These are phyloP conservation scores for Calliphora vicina DNA, from an alignment of 1,140 invertebrate species.

Conservation along the genomic window DNA sequence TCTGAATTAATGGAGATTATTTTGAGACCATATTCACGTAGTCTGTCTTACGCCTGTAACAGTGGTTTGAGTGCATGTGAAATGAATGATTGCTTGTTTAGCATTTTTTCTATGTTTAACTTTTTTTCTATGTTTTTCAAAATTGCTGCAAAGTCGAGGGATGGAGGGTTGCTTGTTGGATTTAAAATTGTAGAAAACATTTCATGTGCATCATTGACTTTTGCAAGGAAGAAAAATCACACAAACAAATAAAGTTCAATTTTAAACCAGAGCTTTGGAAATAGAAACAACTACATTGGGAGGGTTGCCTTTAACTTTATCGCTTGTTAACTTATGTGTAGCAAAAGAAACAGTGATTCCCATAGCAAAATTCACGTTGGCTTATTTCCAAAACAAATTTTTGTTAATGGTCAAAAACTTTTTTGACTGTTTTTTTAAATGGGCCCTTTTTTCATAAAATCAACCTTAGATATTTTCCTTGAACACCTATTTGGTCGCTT, in stretches of 20 bases:
- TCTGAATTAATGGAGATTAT: slow-evolving; percentile 62
- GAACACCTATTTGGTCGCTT: too few species aligned
- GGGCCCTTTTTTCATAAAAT: too few species aligned
- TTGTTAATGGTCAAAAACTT: too few species aligned
- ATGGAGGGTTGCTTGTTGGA: slow-evolving; percentile 23
- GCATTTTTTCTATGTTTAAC: background rate
- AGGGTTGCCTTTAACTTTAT: slow-evolving; percentile 21
- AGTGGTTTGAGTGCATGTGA: background rate
- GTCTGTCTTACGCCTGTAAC: background rate
- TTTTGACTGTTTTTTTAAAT: too few species aligned
- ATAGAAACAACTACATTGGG: background rate
- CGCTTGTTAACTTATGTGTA: background rate
- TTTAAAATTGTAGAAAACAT: slow-evolving; percentile 44
- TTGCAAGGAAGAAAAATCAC: slow-evolving; percentile 38
- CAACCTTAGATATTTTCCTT: too few species aligned
- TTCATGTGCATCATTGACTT: slow-evolving; percentile 63
- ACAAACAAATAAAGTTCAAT: background rate
- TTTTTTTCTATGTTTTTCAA: background rate
- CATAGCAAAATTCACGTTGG: too few species aligned
- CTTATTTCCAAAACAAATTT: too few species aligned
- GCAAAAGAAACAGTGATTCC: background rate
- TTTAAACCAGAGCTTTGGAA: background rate
- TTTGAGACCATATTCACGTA: slow-evolving; percentile 39
- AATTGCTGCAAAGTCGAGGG: too few species aligned
- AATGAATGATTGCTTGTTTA: slow-evolving; percentile 31